phyloP scores from a whole-genome alignment of 2,797 vertebrate genomes.

The Capromys pilorides region DNA sequence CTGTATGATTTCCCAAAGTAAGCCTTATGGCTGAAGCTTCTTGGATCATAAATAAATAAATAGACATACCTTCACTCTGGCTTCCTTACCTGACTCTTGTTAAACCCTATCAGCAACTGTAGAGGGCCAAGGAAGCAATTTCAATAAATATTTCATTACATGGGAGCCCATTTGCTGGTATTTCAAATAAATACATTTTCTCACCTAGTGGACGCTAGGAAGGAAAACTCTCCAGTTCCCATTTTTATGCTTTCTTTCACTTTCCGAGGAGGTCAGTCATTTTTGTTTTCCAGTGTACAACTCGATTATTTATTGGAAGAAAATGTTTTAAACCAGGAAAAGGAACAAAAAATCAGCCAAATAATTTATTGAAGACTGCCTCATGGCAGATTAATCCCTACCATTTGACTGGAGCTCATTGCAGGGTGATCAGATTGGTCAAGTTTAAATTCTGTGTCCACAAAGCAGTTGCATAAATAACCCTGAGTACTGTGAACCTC shows the following conservation, averaged over 20 bases:
- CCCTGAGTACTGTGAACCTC: constrained; percentile 65
- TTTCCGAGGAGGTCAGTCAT: constrained; percentile 39
- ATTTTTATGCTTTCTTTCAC: constrained; percentile 75
- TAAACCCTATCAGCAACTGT: constrained; percentile 73
- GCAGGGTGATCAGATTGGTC: constrained; percentile 59
- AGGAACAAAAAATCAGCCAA: constrained; percentile 57
- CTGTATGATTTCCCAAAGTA: constrained; percentile 76
- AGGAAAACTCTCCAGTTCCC: constrained; percentile 71
- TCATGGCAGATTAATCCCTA: constrained; percentile 68
- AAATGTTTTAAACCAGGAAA: constrained; percentile 79
- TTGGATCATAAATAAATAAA: constrained; percentile 83
- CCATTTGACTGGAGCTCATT: constrained; percentile 62
- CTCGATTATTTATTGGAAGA: constrained; percentile 71
- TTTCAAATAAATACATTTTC: constrained; percentile 77
- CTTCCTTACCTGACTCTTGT: constrained; percentile 74
- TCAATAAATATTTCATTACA: constrained; percentile 82
- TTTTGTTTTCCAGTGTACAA: constrained; percentile 63
- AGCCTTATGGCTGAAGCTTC: constrained; percentile 72
- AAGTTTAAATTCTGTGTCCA: constrained; percentile 69
- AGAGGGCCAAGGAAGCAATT: constrained; percentile 74
- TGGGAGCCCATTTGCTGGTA: constrained; percentile 69
- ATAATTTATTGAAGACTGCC: constrained; percentile 71
- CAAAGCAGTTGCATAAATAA: constrained; percentile 67
- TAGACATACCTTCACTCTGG: constrained; percentile 41
- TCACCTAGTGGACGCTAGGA: constrained; percentile 64